A percentile compares a stretch with the other conserved stretches of the same genome.
Conservation (phyloP, 1,140 invertebrate genomes). For the Ceratosolen solmsi region DNA sequence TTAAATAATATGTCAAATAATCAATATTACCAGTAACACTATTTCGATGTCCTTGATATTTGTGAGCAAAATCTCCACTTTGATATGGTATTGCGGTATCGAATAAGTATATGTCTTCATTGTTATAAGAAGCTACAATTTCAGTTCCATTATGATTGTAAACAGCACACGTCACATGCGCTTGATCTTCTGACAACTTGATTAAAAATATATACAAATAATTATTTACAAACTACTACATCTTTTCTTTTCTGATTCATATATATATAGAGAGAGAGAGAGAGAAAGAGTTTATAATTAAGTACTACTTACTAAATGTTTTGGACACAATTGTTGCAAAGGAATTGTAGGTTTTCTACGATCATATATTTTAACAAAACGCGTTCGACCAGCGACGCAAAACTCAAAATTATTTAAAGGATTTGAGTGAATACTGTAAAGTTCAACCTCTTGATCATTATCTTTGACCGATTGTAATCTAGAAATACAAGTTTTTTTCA, state of each 20-base stretch:
- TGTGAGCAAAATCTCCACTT: conserved; percentile 79
- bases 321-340: conserved; percentile 75
- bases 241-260: no score
- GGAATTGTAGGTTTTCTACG: conserved; percentile 75
- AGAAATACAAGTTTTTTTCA: no score
- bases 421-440: conserved; percentile 92
- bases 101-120: conserved; percentile 95
- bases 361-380: conserved; percentile 81
- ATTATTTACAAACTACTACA: not conserved
- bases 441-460: conserved; percentile 76
- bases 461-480: conserved; percentile 81
- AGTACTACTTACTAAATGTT: conserved; percentile 70
- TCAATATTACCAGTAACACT: conserved; percentile 79
- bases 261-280: no score
- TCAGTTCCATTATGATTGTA: conserved; percentile 94
- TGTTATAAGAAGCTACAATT: conserved; percentile 93
- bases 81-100: conserved; percentile 76
- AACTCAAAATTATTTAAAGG: conserved; percentile 86
- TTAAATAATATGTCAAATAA: no score
- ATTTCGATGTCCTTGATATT: conserved; percentile 87
- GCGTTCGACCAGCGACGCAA: conserved; percentile 83
- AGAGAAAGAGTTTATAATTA: conserved; percentile 33
- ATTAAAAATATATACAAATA: not conserved
- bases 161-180: conserved; percentile 88
- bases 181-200: conserved; percentile 55